Evolutionary conservation across 2,888 invertebrate genomes (phyloP).

Genomic region (Loripinus fragilis): DNA sequence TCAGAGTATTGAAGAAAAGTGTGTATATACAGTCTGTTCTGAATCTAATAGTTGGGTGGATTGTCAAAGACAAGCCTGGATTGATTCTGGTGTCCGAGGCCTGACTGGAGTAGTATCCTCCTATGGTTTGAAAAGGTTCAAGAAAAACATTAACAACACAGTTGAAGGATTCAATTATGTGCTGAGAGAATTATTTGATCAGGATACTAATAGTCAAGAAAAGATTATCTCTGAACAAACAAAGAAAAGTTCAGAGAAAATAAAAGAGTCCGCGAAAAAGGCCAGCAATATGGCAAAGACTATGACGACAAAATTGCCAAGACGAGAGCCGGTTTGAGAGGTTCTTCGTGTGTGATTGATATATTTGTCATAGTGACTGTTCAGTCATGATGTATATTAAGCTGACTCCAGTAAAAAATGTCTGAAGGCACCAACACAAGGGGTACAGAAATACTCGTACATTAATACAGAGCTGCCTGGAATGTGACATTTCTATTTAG

Average conservation of each 20-base stretch:
- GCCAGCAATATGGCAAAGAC: constrained; percentile 91
- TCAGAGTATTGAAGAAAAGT: constrained; percentile 95
- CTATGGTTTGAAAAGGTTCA: constrained; percentile 95
- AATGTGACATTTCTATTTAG: too few species aligned
- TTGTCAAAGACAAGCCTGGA: constrained; percentile 93
- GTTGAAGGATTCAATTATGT: constrained; percentile 93
- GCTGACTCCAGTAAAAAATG: too few species aligned
- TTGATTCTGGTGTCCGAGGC: constrained; percentile 94
- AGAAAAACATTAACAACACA: constrained; percentile 93
- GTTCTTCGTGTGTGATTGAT: too few species aligned
- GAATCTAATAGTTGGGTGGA: constrained; percentile 90
- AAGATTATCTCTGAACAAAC: constrained; percentile 37
- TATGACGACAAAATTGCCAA: constrained; percentile 50
- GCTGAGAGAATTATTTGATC: constrained; percentile 83
- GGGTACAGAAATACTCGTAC: too few species aligned
- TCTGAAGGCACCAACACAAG: too few species aligned
- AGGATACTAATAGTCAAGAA: constrained; percentile 39
- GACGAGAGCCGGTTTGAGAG: not conserved
- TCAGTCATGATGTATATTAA: too few species aligned
- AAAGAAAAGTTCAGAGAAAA: constrained; percentile 84
- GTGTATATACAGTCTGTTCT: constrained; percentile 90
- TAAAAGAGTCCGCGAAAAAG: constrained; percentile 92
- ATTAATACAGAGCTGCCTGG: too few species aligned
- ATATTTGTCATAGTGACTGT: too few species aligned
- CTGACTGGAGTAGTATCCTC: constrained; percentile 92